A percentile compares a stretch with the other conserved stretches of the same genome.
Evolutionary conservation across 2,113 vertebrate genomes (phyloP).

Genomic region (Sander vitreus): DNA sequence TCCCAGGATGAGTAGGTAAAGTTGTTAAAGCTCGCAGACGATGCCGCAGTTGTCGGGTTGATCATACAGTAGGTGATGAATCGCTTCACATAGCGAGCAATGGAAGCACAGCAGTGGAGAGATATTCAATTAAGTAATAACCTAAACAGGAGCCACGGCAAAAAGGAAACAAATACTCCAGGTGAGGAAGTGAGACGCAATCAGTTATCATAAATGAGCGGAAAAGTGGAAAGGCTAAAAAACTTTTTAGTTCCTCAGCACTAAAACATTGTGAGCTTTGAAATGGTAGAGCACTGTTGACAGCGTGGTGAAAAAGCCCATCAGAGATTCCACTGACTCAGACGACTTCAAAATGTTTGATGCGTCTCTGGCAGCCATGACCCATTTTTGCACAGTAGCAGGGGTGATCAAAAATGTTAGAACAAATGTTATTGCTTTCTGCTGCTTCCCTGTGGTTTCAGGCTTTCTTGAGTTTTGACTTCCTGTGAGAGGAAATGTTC

Average conservation of each 20-base stretch:
- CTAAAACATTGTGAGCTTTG: conserved; percentile 62
- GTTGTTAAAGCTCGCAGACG: conserved; percentile 34
- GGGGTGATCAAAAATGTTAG: conserved; percentile 68
- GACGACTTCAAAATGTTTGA: conserved; percentile 60
- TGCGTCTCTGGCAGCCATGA: conserved; percentile 71
- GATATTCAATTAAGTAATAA: conserved; percentile 45
- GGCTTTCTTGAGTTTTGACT: conserved; percentile 52
- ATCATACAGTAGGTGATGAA: conserved; percentile 63
- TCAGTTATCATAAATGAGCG: conserved; percentile 64
- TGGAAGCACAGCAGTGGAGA: conserved; percentile 28
- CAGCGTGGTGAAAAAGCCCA: conserved; percentile 61
- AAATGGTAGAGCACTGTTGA: conserved; percentile 38
- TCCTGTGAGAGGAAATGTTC: conserved; percentile 64
- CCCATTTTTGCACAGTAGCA: conserved; percentile 70
- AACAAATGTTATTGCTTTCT: conserved; percentile 66
- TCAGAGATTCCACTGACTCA: conserved; percentile 70
- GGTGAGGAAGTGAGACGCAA: conserved; percentile 51
- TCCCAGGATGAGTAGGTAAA: conserved; percentile 24
- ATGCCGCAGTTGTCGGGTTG: conserved; percentile 35
- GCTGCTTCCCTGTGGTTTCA: conserved; percentile 48
- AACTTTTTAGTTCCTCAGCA: conserved; percentile 59
- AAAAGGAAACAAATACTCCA: conserved; percentile 21
- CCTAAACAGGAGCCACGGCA: conserved; percentile 35
- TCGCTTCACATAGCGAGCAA: conserved; percentile 46
- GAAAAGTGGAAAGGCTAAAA: conserved; percentile 55